phyloP scores from a whole-genome alignment of 2,888 invertebrate genomes.

The Cheilosia urbana region DNA sequence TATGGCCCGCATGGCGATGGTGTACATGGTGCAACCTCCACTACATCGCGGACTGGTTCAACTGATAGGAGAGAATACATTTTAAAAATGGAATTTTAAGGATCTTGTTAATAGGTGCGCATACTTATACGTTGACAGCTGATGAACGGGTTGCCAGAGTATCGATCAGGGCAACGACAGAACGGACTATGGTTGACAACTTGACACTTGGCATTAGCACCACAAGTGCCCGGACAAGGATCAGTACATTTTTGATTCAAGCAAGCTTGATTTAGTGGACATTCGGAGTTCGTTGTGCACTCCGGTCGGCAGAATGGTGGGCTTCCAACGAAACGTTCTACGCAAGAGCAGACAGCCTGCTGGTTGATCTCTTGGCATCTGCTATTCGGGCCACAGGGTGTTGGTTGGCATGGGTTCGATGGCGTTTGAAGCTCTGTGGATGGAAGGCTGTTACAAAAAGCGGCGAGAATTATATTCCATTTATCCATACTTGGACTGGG shows the following conservation, averaged over 20 bases:
- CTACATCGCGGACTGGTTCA: constrained; percentile 78
- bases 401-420: constrained; percentile 85
- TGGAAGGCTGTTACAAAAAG: constrained; percentile 5
- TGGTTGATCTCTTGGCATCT: constrained; percentile 86
- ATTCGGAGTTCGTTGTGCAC: constrained; percentile 89
- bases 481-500: constrained; percentile 85
- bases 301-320: constrained; percentile 90
- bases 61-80: constrained; percentile 56
- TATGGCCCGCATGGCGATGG: constrained; percentile 88
- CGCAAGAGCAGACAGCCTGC: constrained; percentile 89
- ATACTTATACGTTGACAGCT: constrained; percentile 86
- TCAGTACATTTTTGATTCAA: constrained; percentile 88
- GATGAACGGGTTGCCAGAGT: constrained; percentile 88
- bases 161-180: constrained; percentile 87
- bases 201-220: constrained; percentile 89
- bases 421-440: constrained; percentile 78
- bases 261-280: constrained; percentile 89
- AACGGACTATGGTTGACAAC: constrained; percentile 91
- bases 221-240: constrained; percentile 90
- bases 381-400: constrained; percentile 88
- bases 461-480: neutral
- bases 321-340: constrained; percentile 86
- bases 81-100: neutral
- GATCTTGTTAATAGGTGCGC: constrained; percentile 81
- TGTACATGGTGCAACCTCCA: constrained; percentile 85